A percentile compares a stretch with the other conserved stretches of the same genome.
Conservation (phyloP, 2,113 vertebrate genomes). For the Erythrocercus mccallii region DNA sequence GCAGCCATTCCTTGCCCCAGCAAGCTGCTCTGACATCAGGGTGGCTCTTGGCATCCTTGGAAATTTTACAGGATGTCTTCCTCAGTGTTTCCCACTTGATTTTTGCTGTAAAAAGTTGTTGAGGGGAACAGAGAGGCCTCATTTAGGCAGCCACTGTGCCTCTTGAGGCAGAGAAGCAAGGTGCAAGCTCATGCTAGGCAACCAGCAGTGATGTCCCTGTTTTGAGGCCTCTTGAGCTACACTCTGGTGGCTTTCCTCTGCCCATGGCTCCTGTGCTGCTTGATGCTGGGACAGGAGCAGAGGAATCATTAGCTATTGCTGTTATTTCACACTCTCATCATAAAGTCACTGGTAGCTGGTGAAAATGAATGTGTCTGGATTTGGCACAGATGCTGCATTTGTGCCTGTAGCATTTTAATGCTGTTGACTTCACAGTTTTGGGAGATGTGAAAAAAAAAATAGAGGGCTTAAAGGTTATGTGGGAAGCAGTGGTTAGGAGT, state of each 20-base stretch:
- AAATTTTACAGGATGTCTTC: background rate
- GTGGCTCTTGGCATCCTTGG: background rate
- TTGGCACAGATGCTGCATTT: background rate
- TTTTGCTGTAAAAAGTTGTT: background rate
- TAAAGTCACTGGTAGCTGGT: background rate
- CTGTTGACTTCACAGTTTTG: background rate
- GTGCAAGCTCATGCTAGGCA: background rate
- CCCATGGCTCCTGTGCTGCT: background rate
- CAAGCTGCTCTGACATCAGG: background rate
- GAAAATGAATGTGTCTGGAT: background rate
- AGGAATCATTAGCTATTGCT: background rate
- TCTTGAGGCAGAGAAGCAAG: background rate
- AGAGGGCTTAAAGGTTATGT: background rate
- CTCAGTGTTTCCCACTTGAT: background rate
- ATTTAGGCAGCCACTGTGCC: fast-evolving
- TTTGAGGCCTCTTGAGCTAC: background rate
- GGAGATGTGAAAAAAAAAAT: background rate
- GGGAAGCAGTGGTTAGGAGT: background rate
- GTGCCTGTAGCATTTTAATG: background rate
- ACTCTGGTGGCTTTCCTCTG: background rate
- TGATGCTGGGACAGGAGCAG: background rate
- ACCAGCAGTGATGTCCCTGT: background rate
- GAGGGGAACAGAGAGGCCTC: background rate
- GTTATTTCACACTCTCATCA: fast-evolving
- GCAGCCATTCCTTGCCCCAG: fast-evolving